Percentiles rank a stretch among this genome's conserved stretches.
Evolutionary conservation across 2,113 vertebrate genomes (phyloP).

Genomic region (Hypanus sabinus): DNA sequence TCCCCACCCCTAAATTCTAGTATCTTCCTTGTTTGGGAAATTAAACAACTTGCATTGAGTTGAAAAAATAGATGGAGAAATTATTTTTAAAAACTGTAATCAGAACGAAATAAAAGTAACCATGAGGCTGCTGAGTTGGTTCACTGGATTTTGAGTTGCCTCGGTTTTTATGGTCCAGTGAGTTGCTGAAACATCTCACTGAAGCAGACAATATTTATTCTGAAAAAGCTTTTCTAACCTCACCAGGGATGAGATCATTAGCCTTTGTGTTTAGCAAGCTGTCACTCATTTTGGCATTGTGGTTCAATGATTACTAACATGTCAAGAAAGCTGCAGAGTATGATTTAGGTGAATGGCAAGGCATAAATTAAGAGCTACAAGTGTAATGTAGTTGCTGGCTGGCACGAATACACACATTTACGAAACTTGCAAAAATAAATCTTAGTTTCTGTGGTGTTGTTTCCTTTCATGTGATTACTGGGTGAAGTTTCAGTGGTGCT

Average conservation of each 20-base stretch:
- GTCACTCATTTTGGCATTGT: background rate
- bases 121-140: too few relatives aligned
- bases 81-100: too few relatives aligned
- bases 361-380: constrained; percentile 20
- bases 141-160: background rate
- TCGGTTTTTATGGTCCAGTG: background rate
- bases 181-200: background rate
- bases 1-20: background rate
- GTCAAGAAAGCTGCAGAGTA: background rate
- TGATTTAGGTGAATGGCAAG: constrained; percentile 20
- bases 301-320: background rate
- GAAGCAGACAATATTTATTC: background rate
- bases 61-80: too few relatives aligned
- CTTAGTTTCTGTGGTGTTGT: background rate
- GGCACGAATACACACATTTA: background rate
- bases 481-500: background rate
- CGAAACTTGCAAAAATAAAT: constrained; percentile 14
- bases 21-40: too few relatives aligned
- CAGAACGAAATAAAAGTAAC: too few relatives aligned
- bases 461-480: background rate
- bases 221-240: background rate
- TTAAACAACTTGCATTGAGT: too few relatives aligned
- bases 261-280: background rate
- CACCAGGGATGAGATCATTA: background rate
- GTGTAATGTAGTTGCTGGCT: constrained; percentile 6